Conservation (phyloP, 2,888 invertebrate species). For the Acronicta psi region DNA sequence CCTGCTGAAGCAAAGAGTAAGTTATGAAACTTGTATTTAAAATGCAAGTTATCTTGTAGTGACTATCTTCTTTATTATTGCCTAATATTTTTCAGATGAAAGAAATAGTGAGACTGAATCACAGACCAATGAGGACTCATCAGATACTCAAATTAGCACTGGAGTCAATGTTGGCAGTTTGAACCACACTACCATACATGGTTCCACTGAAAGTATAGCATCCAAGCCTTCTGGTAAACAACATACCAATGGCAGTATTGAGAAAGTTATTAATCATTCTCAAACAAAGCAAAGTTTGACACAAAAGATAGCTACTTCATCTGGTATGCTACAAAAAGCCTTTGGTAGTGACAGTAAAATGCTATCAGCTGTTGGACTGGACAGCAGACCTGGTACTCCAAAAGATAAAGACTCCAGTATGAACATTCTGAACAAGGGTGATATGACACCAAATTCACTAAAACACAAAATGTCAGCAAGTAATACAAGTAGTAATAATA, state of each 20-base stretch:
- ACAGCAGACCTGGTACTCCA: constrained; percentile 84
- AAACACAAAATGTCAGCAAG: constrained; percentile 86
- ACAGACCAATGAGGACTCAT: constrained; percentile 93
- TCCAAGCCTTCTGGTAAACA: constrained; percentile 87
- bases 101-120: constrained; percentile 96
- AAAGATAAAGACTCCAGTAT: constrained; percentile 82
- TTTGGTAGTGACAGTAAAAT: constrained; percentile 82
- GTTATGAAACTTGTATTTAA: constrained; percentile 71
- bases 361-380: constrained; percentile 78
- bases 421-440: constrained; percentile 74
- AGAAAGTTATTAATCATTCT: constrained; percentile 77
- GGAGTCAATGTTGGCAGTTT: constrained; percentile 80
- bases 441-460: constrained; percentile 78
- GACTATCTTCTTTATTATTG: too few relatives aligned
- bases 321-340: constrained; percentile 81
- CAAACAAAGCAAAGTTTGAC: constrained; percentile 80
- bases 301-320: constrained; percentile 79
- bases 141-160: constrained; percentile 90
- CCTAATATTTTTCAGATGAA: constrained; percentile 90
- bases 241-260: constrained; percentile 83
- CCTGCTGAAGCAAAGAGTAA: constrained; percentile 94
- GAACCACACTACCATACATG: constrained; percentile 86
- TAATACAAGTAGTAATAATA: constrained; percentile 80
- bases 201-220: constrained; percentile 84
- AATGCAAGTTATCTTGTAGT: background rate